phyloP scores from a whole-genome alignment of 2,888 invertebrate genomes.

The Drosophila helvetica region DNA sequence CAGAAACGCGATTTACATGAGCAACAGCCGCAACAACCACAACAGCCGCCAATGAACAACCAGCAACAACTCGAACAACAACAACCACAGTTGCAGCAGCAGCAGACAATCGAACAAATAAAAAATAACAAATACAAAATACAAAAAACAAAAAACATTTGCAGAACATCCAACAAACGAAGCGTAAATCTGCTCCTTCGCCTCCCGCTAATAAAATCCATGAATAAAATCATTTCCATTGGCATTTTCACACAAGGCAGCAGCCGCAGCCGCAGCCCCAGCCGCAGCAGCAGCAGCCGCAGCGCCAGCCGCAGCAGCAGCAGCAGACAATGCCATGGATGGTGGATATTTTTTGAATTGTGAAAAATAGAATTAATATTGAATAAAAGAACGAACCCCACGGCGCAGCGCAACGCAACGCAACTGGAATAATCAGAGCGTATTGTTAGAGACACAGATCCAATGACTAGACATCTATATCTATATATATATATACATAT shows the following conservation, averaged over 20 bases:
- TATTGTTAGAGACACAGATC: conserved; percentile 51
- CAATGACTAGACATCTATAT: conserved; percentile 18
- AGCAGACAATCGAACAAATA: conserved; percentile 22
- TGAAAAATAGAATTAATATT: conserved; percentile 63
- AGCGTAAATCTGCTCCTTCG: conserved; percentile 43
- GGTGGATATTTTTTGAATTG: conserved; percentile 46
- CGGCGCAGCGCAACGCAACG: conserved; percentile 32
- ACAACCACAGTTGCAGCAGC: conserved; percentile 15
- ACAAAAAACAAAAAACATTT: background rate
- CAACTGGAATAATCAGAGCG: conserved; percentile 69
- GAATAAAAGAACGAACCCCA: conserved; percentile 25
- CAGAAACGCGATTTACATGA: conserved; percentile 70
- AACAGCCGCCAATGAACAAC: no score
- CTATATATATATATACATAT: no score
- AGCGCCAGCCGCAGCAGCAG: background rate
- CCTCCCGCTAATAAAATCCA: conserved; percentile 14
- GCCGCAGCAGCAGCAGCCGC: background rate
- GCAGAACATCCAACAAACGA: conserved; percentile 38
- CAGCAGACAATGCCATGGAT: background rate
- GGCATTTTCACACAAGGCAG: conserved; percentile 53
- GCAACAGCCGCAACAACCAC: conserved; percentile 2
- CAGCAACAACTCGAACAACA: no score
- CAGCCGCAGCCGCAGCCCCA: no score
- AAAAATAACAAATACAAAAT: background rate
- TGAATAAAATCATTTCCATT: conserved; percentile 42